Base-by-base conservation (phyloP, 2,797 vertebrate species). In the Girardinus metallicus region DNA sequence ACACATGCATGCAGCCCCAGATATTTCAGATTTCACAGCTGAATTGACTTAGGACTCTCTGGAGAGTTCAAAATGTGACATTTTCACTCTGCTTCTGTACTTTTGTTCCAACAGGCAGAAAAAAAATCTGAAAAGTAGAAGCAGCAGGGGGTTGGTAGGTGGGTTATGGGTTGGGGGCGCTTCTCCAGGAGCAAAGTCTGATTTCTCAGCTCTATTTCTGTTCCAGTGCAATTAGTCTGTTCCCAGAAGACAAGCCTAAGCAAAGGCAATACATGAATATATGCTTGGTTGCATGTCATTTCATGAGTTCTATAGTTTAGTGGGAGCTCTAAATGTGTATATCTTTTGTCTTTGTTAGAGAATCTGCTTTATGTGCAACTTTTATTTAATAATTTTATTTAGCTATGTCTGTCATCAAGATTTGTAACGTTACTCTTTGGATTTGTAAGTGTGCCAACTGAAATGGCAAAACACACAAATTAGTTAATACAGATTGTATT, bases 31-130 rank as follows among this genome's bases (percentile, higher is more conserved):
- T 92, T 94, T 93, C 91, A 91, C 91, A 92, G 95, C 88, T 93
- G 92, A 93, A 90, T 95, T 95, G 94, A 96, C 93, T 95, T 93
- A 93, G 87, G 91, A 95, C 91, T 96, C 96, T 95, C 94, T 1
- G 88, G 95, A 95, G 95, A 88, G 93, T 94, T 94, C 81, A 93
- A 88, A 95, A 93, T 94, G 92, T 95, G 94, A 95, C 94, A 95
- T 94, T 95, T 94, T 93, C 92, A 94, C 93, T 95, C 89, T 86
- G 91, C 80, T 85, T 94, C 91, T 95, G 91, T 93, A 95, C 91
- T 95, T 95, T 95, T 95, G 92, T 96, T 94, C 92, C 93, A 94
- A 93, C 89, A 91, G 88, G 89, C 93, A 90, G 92, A 81, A 92
- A 60, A 90, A 90, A 90, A 94, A 95, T 93, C 90, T 79, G 91